Conservation (phyloP, 2,888 invertebrate species). For the Epinotia brunnichana region DNA sequence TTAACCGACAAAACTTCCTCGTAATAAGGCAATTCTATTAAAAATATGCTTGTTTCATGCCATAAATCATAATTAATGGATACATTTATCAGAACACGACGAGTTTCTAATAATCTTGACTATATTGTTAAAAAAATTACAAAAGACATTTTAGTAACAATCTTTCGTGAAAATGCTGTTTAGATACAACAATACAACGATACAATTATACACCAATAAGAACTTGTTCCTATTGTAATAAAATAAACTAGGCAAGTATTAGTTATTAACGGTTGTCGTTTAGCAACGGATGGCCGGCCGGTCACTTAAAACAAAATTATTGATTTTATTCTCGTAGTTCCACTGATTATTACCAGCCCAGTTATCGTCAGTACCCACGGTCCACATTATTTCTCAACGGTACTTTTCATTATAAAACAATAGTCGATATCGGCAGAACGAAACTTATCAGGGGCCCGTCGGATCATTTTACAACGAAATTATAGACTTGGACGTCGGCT, state of each 20-base stretch:
- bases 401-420: constrained; percentile 41
- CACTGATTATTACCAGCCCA: constrained; percentile 32
- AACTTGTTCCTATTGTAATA: not conserved
- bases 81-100: not conserved
- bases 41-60: constrained; percentile 10
- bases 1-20: constrained; percentile 16
- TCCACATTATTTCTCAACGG: constrained; percentile 41
- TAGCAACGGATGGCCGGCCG: constrained; percentile 14
- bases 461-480: constrained; percentile 37
- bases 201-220: not conserved
- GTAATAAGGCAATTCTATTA: constrained; percentile 16
- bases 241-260: constrained; percentile 7
- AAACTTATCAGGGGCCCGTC: constrained; percentile 37
- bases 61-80: constrained; percentile 1
- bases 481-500: constrained; percentile 9
- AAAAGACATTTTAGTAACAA: not conserved
- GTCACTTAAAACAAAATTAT: constrained; percentile 34
- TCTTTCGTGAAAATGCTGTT: not conserved
- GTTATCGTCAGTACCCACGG: constrained; percentile 41
- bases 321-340: constrained; percentile 36
- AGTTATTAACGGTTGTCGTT: constrained; percentile 18
- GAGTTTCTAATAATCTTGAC: not conserved
- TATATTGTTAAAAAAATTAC: not conserved
- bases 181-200: not conserved
- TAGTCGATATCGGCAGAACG: constrained; percentile 34